Base-by-base conservation (phyloP, 1,140 invertebrate species). In the Eriocheir sinensis region DNA sequence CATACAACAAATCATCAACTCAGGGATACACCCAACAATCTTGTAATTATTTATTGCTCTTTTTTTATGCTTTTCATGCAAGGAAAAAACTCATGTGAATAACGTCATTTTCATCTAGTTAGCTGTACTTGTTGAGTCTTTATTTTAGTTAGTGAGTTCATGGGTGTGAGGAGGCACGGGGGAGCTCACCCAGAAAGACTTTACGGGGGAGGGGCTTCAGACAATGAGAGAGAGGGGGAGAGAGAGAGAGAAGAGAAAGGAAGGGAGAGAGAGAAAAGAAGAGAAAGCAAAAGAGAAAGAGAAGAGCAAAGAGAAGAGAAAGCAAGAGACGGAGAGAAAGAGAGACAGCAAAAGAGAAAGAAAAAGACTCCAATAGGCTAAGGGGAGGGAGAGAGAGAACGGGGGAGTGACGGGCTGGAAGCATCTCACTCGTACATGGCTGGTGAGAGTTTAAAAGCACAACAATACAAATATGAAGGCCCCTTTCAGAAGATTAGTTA, bases 391-490 rank as follows among this genome's bases (percentile, higher is more conserved):
- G 38, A 6, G 30, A 0, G 92, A 53, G 6, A 34, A 34, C 60
- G 93, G 60, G 80, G 93, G 32, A 40, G n/a, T 48, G n/a, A 48
- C 36, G 80, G 81, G 27, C 21, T 53, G 30, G 80, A 36, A 53
- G 89, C 80, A 36, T 80, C 60, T 94, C 79, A 89, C 38, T 72
- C 41, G 88, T 30, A 8, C 40, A 41, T 32, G 44, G 80, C 93
- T 40, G 34, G 89, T 41, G 80, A 44, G 81, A 86, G 60, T 83
- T 91, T 91, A 94, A 89, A 94, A 94, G 93, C 83, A 94, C 93
- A 94, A 94, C 93, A 94, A 94, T 94, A 94, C 89, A 91, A 94
- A 86, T 94, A 94, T 86, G 86, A 94, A 94, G 93, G 93, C 93
- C 93, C 93, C 93, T 81, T 91, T 91, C 93, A 91, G 89, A 94